These are phyloP conservation scores for Lepidurus arcticus DNA, from an alignment of 1,140 invertebrate genomes.

Conservation along the genomic window DNA sequence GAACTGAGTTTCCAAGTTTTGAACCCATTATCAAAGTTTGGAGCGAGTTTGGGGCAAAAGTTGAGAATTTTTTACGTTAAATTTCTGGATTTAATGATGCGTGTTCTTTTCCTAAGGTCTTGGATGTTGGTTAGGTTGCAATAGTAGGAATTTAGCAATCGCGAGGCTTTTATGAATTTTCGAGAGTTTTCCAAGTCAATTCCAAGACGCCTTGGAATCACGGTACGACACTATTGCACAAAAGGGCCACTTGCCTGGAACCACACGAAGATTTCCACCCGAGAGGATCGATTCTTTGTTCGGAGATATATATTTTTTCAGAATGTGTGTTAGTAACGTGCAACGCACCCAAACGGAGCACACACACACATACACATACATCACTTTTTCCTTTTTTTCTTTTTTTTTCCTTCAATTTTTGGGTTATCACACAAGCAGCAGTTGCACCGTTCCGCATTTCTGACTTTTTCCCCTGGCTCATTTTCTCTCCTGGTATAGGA, in stretches of 20 bases:
- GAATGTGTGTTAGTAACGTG: not conserved
- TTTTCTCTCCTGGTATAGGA: not conserved
- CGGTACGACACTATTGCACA: not conserved
- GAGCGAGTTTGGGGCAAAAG: no score
- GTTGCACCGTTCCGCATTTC: not conserved
- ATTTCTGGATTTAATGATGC: no score
- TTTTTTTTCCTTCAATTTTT: conserved; percentile 23
- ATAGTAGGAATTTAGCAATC: no score
- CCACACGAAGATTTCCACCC: conserved; percentile 8
- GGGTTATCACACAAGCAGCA: conserved; percentile 24
- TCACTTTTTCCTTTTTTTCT: not conserved
- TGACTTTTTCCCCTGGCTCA: conserved; percentile 14
- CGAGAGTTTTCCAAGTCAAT: not conserved
- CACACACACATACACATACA: conserved; percentile 20
- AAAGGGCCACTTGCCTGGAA: not conserved
- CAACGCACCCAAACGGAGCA: conserved; percentile 7
- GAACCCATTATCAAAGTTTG: no score
- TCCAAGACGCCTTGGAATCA: not conserved
- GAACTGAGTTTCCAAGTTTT: no score
- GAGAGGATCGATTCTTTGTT: no score
- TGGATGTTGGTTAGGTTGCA: no score
- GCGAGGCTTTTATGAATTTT: no score
- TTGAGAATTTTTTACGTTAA: no score
- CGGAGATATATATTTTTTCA: no score
- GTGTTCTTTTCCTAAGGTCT: no score